A percentile compares a stretch with the other conserved stretches of the same genome.
These are phyloP conservation scores for Lamproptera curius DNA, from an alignment of 2,888 invertebrate species.

Conservation along the genomic window DNA sequence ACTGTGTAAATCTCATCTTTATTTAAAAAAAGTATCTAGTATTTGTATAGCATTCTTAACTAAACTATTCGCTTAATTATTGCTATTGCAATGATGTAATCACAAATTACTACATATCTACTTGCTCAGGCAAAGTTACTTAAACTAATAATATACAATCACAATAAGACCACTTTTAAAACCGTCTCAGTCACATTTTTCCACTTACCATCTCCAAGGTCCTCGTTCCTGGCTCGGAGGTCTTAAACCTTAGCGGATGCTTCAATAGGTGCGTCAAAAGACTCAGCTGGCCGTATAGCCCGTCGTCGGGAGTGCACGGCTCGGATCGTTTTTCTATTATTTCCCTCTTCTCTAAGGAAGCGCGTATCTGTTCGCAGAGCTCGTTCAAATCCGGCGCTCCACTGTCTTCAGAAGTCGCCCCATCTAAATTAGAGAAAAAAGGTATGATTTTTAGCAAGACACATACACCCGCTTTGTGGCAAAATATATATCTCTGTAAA, in stretches of 20 bases:
- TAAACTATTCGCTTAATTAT: too few species aligned
- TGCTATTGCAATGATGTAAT: too few species aligned
- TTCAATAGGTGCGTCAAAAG: constrained; percentile 92
- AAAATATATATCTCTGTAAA: too few species aligned
- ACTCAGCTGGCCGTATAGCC: constrained; percentile 91
- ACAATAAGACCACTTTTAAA: too few species aligned
- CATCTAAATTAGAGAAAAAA: constrained; percentile 39
- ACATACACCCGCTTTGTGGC: not conserved
- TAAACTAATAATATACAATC: too few species aligned
- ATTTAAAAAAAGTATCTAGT: too few species aligned
- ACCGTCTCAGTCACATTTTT: too few species aligned
- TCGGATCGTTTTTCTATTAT: constrained; percentile 89
- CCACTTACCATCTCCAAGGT: constrained; percentile 78
- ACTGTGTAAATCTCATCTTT: too few species aligned
- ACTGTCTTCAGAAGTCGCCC: constrained; percentile 67
- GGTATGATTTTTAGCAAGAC: too few species aligned
- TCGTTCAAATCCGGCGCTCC: constrained; percentile 81
- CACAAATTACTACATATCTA: too few species aligned
- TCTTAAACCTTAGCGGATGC: constrained; percentile 92
- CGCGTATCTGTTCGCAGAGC: constrained; percentile 84
- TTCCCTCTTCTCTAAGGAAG: constrained; percentile 86
- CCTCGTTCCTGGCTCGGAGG: constrained; percentile 84
- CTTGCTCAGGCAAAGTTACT: too few species aligned
- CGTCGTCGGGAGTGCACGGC: constrained; percentile 92
- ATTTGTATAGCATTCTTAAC: too few species aligned